Percentiles rank a stretch among this genome's conserved stretches.
These are phyloP conservation scores for Sandelia bainsii DNA, from an alignment of 2,797 vertebrate species.

Conservation along the genomic window DNA sequence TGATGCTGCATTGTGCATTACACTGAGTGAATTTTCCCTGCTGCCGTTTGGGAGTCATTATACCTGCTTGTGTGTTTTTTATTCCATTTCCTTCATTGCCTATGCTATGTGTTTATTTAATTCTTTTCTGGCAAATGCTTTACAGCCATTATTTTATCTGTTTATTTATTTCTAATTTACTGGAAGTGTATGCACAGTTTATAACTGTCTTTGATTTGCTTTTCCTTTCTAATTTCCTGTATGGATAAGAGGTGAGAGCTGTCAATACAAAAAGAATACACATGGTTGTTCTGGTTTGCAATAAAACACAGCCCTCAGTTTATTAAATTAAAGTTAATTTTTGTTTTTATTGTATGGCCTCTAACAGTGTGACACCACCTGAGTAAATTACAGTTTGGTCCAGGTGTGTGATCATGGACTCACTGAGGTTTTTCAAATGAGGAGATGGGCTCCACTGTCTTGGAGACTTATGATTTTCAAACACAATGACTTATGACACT, in stretches of 20 bases:
- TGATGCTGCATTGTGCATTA: conserved; percentile 9
- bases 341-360: conserved; percentile 2
- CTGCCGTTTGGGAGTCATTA: conserved; percentile 23
- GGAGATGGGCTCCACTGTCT: conserved; percentile 34
- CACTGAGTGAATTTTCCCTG: conserved; percentile 5
- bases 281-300: neutral
- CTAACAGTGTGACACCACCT: conserved; percentile 22
- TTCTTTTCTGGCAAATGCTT: conserved; percentile 11
- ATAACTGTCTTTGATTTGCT: neutral
- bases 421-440: conserved; percentile 30
- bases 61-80: conserved; percentile 3
- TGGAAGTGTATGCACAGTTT: neutral
- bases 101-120: neutral
- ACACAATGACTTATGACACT: conserved; percentile 38
- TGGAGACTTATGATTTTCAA: conserved; percentile 40
- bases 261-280: neutral
- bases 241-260: neutral
- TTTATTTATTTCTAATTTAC: neutral
- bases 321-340: neutral
- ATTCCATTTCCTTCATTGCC: conserved; percentile 20
- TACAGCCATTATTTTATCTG: conserved; percentile 4
- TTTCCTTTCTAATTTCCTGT: conserved; percentile 1
- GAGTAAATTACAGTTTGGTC: conserved; percentile 14
- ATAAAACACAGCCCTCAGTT: neutral
- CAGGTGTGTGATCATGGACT: conserved; percentile 30